Conservation (phyloP, 2,888 invertebrate species). For the Troilus luridus region DNA sequence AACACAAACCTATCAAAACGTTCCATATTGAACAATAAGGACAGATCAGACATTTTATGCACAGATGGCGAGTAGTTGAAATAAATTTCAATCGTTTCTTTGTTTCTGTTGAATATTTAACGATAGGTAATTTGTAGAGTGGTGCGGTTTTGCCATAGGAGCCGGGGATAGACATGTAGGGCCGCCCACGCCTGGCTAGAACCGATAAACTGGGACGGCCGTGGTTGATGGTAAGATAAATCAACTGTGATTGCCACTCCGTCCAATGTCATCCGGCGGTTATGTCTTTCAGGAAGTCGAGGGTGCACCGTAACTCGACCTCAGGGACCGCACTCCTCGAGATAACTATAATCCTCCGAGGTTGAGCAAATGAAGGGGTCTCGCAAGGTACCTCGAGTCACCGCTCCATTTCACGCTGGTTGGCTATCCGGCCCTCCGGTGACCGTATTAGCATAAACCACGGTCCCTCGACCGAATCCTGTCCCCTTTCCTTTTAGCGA, state of each 20-base stretch:
- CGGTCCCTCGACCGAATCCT: slow-evolving; percentile 14
- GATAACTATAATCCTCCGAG: slow-evolving; percentile 44
- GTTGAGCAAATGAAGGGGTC: slow-evolving; percentile 29
- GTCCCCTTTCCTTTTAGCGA: slow-evolving; percentile 40
- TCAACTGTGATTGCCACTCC: slow-evolving; percentile 41
- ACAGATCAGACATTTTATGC: background rate
- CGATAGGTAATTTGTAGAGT: slow-evolving; percentile 33
- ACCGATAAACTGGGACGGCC: slow-evolving; percentile 44
- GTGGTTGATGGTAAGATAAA: slow-evolving; percentile 30
- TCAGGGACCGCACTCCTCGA: slow-evolving; percentile 37
- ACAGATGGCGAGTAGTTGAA: background rate
- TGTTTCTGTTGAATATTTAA: slow-evolving; percentile 42
- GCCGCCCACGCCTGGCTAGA: slow-evolving; percentile 23
- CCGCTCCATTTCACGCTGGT: slow-evolving; percentile 48
- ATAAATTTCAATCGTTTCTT: slow-evolving; percentile 35
- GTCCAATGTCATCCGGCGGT: slow-evolving; percentile 41
- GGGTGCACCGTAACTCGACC: slow-evolving; percentile 26
- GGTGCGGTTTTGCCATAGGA: slow-evolving; percentile 25
- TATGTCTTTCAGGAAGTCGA: slow-evolving; percentile 40
- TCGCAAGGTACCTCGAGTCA: background rate
- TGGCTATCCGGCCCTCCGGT: background rate
- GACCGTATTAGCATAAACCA: slow-evolving; percentile 47
- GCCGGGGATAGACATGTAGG: background rate
- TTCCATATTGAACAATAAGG: background rate
- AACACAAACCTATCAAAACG: background rate